phyloP scores from a whole-genome alignment of 2,888 invertebrate genomes.

The Encarsia formosa region DNA sequence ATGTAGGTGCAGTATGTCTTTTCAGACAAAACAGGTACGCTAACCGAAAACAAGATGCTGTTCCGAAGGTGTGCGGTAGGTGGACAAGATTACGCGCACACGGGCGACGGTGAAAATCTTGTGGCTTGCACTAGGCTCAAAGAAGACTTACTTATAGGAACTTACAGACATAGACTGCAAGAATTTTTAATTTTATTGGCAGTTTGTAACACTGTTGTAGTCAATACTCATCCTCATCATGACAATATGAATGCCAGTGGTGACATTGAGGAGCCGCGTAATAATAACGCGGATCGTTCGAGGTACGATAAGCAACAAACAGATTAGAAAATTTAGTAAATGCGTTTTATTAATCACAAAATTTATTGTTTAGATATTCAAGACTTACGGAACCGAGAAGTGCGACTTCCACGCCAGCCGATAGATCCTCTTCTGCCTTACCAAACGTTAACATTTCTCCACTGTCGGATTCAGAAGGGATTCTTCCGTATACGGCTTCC shows the following conservation, averaged over 20 bases:
- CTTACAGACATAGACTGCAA: constrained; percentile 64
- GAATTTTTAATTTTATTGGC: constrained; percentile 89
- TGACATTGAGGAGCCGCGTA: constrained; percentile 55
- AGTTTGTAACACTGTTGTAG: constrained; percentile 95
- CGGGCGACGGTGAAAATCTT: constrained; percentile 64
- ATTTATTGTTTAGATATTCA: constrained; percentile 55
- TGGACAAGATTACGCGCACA: constrained; percentile 86
- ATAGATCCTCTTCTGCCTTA: constrained; percentile 30
- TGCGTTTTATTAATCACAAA: not conserved
- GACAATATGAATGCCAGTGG: constrained; percentile 72
- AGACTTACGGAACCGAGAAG: constrained; percentile 74
- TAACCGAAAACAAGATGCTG: constrained; percentile 97
- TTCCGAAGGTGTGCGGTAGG: constrained; percentile 87
- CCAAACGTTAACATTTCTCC: constrained; percentile 17
- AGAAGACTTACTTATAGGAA: constrained; percentile 58
- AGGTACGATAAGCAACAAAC: not conserved
- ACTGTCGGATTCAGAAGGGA: constrained; percentile 11
- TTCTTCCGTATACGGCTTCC: constrained; percentile 1
- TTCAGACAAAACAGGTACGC: constrained; percentile 95
- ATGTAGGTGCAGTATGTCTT: constrained; percentile 79
- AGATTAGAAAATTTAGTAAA: not conserved
- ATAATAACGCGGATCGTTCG: constrained; percentile 34
- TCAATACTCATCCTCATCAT: constrained; percentile 77
- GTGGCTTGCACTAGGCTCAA: constrained; percentile 53
- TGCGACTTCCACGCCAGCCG: constrained; percentile 64